A percentile compares a stretch with the other conserved stretches of the same genome.
Evolutionary conservation across 2,113 vertebrate genomes (phyloP).

Genomic region (Ailuropoda melanoleuca): DNA sequence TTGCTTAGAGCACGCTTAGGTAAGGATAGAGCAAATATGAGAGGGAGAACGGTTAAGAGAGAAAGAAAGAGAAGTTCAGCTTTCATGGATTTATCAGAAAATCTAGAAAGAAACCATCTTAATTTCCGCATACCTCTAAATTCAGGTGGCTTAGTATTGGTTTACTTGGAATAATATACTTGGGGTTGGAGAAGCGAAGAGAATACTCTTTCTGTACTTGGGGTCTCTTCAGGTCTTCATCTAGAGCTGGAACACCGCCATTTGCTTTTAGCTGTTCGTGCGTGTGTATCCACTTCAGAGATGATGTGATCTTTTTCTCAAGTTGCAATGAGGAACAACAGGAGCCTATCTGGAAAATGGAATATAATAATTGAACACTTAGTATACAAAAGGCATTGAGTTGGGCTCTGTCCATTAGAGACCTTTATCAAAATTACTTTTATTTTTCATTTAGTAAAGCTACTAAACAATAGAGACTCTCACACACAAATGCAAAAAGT

Average conservation of each 20-base stretch:
- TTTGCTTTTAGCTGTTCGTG: neutral
- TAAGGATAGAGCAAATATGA: neutral
- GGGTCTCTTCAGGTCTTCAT: neutral
- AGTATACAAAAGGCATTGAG: neutral
- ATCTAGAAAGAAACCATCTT: neutral
- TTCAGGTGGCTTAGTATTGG: neutral
- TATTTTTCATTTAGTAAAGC: slow-evolving; percentile 13
- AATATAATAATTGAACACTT: neutral
- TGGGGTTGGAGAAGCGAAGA: neutral
- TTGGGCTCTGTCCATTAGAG: neutral
- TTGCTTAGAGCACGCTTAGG: neutral
- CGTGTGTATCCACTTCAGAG: neutral
- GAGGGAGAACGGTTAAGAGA: neutral
- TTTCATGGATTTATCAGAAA: neutral
- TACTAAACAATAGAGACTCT: neutral
- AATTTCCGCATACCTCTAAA: neutral
- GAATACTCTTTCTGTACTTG: neutral
- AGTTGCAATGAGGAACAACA: neutral
- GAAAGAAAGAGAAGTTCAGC: neutral
- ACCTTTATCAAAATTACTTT: neutral
- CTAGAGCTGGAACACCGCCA: neutral
- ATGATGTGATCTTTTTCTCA: neutral
- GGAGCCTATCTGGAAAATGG: neutral
- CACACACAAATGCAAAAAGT: neutral
- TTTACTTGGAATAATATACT: neutral